Base-by-base conservation (phyloP, 2,113 vertebrate genomes). In the Chamaetylas fuelleborni region DNA sequence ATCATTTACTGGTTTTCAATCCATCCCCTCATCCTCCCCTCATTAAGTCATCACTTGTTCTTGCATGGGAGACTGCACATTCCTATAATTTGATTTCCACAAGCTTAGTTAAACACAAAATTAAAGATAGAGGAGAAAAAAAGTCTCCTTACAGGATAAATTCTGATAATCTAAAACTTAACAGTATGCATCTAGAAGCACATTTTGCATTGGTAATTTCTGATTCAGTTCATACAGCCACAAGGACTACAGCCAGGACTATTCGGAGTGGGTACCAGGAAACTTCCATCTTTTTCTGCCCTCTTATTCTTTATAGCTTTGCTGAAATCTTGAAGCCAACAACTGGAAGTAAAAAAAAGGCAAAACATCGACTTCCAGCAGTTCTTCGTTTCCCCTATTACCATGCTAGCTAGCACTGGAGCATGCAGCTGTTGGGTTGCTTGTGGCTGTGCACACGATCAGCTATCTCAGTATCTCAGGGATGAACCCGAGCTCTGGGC, bases 41-140 rank as follows among this genome's bases (percentile, higher is more conserved):
- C 15, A 5, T 8, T 14, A 74, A 61, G 11, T 33, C 38, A 40
- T 11, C 29, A 29, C 40, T 81, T 47, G 43, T 38, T 89, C 57
- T 76, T 12, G 0, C 33, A 38, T 4, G 12, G 31, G 18, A 83
- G 29, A 50, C 24, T 8, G 11, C 0, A 0, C 19, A 42, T 25
- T 91, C 31, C 50, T 43, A 40, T 85, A 74, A 81, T 51, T 0
- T 36, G 10, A 60, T 58, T 92, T 73, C 33, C 25, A 40, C 33
- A 73, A 42, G 33, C 14, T 89, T 74, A 67, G 8, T 50, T 72
- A 62, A 86, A 29, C 10, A 56, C 7, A 40, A 53, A 18, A 77
- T 69, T 81, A 48, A 67, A 42, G 38, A 70, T 5, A 66, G 19
- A 76, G 24, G 9, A 38, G 8, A 9, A 57, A 74, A 47, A 34